Evolutionary conservation across 1,140 invertebrate species (phyloP).

Genomic region (Chionoecetes opilio): DNA sequence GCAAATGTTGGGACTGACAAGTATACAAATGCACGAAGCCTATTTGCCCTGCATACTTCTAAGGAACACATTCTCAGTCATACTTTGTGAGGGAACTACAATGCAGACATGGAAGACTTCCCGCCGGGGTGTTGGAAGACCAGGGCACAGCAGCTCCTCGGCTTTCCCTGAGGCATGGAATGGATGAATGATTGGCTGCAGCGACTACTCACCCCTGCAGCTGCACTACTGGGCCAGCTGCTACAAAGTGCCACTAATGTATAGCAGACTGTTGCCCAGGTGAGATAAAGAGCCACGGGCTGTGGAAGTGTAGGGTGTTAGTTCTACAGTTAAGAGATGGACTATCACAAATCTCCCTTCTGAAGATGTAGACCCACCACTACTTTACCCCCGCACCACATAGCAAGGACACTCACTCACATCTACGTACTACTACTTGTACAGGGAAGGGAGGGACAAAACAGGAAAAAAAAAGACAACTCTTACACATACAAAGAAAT

Average conservation of each 20-base stretch:
- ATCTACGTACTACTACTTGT: neutral
- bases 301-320: slow-evolving; percentile 40
- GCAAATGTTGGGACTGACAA: neutral
- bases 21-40: neutral
- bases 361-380: neutral
- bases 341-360: neutral
- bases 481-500: neutral
- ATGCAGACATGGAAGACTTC: neutral
- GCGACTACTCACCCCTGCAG: neutral
- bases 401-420: neutral
- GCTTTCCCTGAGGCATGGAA: neutral
- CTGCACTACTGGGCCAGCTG: neutral
- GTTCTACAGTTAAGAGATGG: neutral
- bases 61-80: neutral
- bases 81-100: neutral
- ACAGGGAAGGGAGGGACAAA: neutral
- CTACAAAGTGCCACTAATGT: slow-evolving; percentile 68
- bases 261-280: slow-evolving; percentile 59
- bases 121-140: neutral
- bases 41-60: neutral
- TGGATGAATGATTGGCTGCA: neutral
- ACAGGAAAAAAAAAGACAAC: neutral
- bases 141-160: neutral
- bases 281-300: slow-evolving; percentile 5
- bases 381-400: neutral